phyloP scores from a whole-genome alignment of 2,797 vertebrate species.

The Aselliscus stoliczkanus region DNA sequence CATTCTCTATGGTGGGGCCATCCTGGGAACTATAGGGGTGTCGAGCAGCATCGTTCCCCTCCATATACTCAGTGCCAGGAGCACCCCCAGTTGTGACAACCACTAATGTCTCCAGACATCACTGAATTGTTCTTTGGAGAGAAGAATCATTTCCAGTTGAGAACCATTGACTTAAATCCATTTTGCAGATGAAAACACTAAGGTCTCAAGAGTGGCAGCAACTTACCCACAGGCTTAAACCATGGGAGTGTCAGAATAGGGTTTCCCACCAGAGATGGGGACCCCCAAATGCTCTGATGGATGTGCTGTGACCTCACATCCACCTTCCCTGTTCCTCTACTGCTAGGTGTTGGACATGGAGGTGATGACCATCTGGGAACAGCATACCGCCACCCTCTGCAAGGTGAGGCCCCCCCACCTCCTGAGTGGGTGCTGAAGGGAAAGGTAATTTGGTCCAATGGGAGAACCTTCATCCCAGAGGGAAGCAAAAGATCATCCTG shows the following conservation, averaged over 20 bases:
- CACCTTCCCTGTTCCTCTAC: rapidly evolving
- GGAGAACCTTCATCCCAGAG: neutral
- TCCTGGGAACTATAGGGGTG: neutral
- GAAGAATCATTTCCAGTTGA: neutral
- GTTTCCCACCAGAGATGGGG: neutral
- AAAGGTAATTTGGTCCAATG: rapidly evolving
- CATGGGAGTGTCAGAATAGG: neutral
- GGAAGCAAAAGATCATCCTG: rapidly evolving
- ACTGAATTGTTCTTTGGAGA: neutral
- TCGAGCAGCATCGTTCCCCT: neutral
- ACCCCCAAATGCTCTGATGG: rapidly evolving
- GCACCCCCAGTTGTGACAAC: neutral
- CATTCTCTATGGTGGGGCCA: neutral
- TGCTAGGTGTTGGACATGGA: slow-evolving; percentile 88
- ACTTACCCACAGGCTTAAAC: neutral
- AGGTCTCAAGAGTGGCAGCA: neutral
- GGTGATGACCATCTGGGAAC: slow-evolving; percentile 96
- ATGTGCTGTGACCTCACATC: neutral
- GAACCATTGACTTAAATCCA: neutral
- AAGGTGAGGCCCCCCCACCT: slow-evolving; percentile 81
- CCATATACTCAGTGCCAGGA: neutral
- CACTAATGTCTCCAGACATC: neutral
- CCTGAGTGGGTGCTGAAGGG: rapidly evolving
- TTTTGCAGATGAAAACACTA: neutral
- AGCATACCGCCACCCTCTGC: slow-evolving; percentile 90